Base-by-base conservation (phyloP, 1,140 invertebrate genomes). In the Drosophila setifemur region DNA sequence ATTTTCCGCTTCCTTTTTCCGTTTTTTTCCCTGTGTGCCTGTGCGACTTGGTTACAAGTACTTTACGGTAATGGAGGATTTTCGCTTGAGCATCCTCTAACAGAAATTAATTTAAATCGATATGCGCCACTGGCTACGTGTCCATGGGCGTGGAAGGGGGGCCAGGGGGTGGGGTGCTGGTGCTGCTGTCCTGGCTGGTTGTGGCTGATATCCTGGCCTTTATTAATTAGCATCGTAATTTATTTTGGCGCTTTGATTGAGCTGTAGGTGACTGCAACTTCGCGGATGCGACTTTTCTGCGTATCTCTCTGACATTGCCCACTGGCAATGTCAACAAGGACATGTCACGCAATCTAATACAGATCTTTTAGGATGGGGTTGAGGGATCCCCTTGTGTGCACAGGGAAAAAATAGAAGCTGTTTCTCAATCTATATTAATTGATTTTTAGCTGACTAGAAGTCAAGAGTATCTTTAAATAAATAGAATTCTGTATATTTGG, bases 51-150 rank as follows among this genome's bases (percentile, higher is more conserved):
- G 79, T 89, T 89, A 85, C 87, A 86, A 89, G 88, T 89, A 89
- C 88, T 89, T 89, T 89, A 89, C 88, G 79, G 83, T 89, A 89
- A 89, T 89, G 88, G 88, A 85, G 88, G 88, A 89, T 89, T 89
- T 89, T 86, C 88, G 88, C 76, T 86, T 89, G 88, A 89, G 88
- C 88, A 89, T 89, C 88, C 79, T 89, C 88, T 88, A 89, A 89
- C 88, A 89, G 87, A 89, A 89, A 89, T 89, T 89, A 89, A 89
- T 89, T 89, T 89, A 89, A 89, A 89, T 89, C 88, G 88, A 89
- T 89, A 89, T 89, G 61, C 61, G 43, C 29, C 47, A 37, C 43
- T 72, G 53, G 31, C 54, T 63, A 48, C 54, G 47, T 72, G 69
- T 53, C 42, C 63, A 16, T 31, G 64, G 44, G 5, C 52, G 66